Base-by-base conservation (phyloP, 2,888 invertebrate species). In the Megaustenia siamemsis region DNA sequence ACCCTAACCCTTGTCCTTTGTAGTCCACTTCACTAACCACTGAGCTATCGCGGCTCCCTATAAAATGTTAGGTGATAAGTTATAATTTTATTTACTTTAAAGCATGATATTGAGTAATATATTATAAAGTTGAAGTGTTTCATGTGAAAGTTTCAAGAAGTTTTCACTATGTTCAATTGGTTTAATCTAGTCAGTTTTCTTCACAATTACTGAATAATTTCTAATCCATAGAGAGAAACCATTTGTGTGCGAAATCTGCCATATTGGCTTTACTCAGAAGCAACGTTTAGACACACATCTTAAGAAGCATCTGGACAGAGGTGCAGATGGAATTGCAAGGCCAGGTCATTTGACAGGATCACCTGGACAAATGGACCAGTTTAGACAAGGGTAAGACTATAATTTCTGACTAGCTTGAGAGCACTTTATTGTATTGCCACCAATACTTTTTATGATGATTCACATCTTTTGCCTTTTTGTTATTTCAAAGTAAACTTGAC, bases 221-320 rank as follows among this genome's bases (percentile, higher is more conserved):
- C 21, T 87, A 68, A n/a, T n/a, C n/a, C n/a, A n/a, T n/a, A 89
- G 89, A 40, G 89, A 89, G 73, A 90, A 90, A 80, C 89, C 90
- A 0, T 90, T 87, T 85, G 89, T 89, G 66, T 90, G 90, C 82
- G 86, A 85, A 49, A 83, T 90, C 35, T 90, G 90, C 78, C 87
- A 89, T 73, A 86, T 89, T 80, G 90, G 90, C 45, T 90, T 89
- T 79, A 88, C 89, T 75, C 87, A 89, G 38, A 89, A 89, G 53
- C 88, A 88, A 45, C 88, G 90, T 12, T 86, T 90, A 24, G 90
- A 90, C 68, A 87, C 84, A 40, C 90, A 90, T 63, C 83, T 89
- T 15, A 87, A 87, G 85, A 86, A 88, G 45, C 89, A 89, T 63
- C 60, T 86, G 60, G 82, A 85, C 24, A 56, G 79, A 10, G 45